Percentiles rank a stretch among this genome's conserved stretches.
phyloP scores from a whole-genome alignment of 1,140 invertebrate genomes.

The Drosophila willistoni region DNA sequence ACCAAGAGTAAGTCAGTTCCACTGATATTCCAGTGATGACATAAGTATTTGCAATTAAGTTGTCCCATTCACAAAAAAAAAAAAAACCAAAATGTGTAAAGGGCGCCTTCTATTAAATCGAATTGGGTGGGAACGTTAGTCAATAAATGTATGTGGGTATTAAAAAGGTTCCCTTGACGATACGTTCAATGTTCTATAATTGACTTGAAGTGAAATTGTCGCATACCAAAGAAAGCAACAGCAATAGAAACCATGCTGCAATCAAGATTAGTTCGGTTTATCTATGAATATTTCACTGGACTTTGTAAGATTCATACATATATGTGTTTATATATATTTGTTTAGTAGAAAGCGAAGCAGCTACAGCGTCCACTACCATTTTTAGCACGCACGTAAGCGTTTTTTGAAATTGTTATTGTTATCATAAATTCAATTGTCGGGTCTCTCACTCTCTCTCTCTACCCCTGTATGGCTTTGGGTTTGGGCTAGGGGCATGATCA shows the following conservation, averaged over 20 bases:
- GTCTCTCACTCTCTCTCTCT: no score
- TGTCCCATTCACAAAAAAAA: no score
- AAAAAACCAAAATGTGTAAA: slow-evolving; percentile 9
- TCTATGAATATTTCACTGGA: slow-evolving; percentile 71
- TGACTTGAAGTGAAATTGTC: slow-evolving; percentile 77
- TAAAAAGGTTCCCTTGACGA: not conserved
- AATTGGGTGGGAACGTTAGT: slow-evolving; percentile 39
- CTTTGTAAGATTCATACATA: slow-evolving; percentile 36
- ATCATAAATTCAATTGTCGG: slow-evolving; percentile 57
- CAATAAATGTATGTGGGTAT: not conserved
- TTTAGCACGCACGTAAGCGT: slow-evolving; percentile 66
- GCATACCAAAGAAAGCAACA: slow-evolving; percentile 56
- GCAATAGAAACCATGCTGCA: slow-evolving; percentile 24
- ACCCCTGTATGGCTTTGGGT: not conserved
- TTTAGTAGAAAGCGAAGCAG: slow-evolving; percentile 69
- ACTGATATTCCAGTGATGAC: slow-evolving; percentile 37
- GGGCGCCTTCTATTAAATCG: slow-evolving; percentile 35
- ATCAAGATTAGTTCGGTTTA: slow-evolving; percentile 31
- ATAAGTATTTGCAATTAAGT: slow-evolving; percentile 44
- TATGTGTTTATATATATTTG: slow-evolving; percentile 10
- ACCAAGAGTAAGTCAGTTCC: not conserved
- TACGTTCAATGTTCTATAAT: slow-evolving; percentile 64
- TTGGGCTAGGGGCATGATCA: not conserved
- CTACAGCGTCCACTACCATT: slow-evolving; percentile 29
- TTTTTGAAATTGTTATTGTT: slow-evolving; percentile 58